Evolutionary conservation across 2,113 vertebrate genomes (phyloP).

Genomic region (Dissostichus mawsoni): DNA sequence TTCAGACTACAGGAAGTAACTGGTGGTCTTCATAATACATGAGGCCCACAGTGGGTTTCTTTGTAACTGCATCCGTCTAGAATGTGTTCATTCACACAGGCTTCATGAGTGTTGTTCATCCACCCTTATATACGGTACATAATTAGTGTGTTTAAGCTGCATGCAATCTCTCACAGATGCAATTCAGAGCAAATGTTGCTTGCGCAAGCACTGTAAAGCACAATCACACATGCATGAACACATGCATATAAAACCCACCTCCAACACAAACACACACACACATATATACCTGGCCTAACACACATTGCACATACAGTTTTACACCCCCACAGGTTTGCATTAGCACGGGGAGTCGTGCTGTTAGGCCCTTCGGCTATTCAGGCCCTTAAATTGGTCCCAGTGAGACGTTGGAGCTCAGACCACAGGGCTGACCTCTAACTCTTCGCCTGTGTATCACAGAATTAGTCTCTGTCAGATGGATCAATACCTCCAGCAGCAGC

Average conservation of each 20-base stretch:
- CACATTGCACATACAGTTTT: conserved; percentile 1
- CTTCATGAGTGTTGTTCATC: conserved; percentile 27
- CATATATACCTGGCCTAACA: neutral
- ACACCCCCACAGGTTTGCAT: conserved; percentile 18
- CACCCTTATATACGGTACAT: conserved; percentile 20
- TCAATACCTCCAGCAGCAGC: conserved; percentile 50
- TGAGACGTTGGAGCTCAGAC: conserved; percentile 63
- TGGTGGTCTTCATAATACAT: conserved; percentile 33
- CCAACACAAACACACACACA: conserved; percentile 10
- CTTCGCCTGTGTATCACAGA: conserved; percentile 31
- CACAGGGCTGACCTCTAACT: conserved; percentile 61
- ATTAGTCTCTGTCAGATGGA: conserved; percentile 50
- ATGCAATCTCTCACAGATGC: conserved; percentile 34
- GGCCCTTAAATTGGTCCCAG: conserved; percentile 81
- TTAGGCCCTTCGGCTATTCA: conserved; percentile 39
- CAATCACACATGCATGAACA: conserved; percentile 34
- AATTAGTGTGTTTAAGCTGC: conserved; percentile 34
- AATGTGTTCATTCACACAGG: conserved; percentile 25
- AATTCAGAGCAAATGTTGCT: conserved; percentile 33
- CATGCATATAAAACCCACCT: neutral
- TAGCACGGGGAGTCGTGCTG: conserved; percentile 8
- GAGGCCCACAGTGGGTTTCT: conserved; percentile 20
- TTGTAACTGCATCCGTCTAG: conserved; percentile 42
- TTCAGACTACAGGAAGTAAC: conserved; percentile 12
- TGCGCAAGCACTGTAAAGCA: conserved; percentile 41